Conservation (phyloP, 2,888 invertebrate species). For the Trimorus sp. region DNA sequence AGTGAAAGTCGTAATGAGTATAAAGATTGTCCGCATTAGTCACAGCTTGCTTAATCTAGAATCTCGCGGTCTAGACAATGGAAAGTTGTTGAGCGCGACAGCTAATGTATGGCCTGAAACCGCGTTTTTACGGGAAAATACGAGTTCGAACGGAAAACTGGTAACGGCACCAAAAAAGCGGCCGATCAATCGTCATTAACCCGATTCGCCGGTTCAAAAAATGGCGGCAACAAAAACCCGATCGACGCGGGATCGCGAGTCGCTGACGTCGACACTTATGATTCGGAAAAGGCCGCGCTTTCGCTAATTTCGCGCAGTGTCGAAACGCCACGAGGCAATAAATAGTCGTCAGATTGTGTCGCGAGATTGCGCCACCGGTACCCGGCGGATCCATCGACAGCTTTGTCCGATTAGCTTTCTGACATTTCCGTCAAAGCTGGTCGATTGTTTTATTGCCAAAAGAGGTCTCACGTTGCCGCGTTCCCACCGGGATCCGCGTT, state of each 20-base stretch:
- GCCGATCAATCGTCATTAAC: conserved; percentile 3
- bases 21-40: conserved; percentile 61
- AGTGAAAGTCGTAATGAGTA: conserved; percentile 61
- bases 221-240: neutral
- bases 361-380: conserved; percentile 35
- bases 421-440: conserved; percentile 47
- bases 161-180: neutral
- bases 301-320: conserved; percentile 7
- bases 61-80: conserved; percentile 57
- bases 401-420: conserved; percentile 56
- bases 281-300: neutral
- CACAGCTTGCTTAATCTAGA: conserved; percentile 63
- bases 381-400: conserved; percentile 52
- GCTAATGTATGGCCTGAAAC: conserved; percentile 39
- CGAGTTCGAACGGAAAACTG: conserved; percentile 37
- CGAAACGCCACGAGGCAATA: conserved; percentile 9
- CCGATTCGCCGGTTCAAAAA: conserved; percentile 9
- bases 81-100: conserved; percentile 60
- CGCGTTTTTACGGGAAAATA: conserved; percentile 40
- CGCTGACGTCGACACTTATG: no score
- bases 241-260: no score
- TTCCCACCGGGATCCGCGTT: neutral
- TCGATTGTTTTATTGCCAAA: conserved; percentile 26
- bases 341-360: conserved; percentile 39
- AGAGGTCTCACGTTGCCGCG: no score